Base-by-base conservation (phyloP, 2,797 vertebrate genomes). In the Acanthornis magna region DNA sequence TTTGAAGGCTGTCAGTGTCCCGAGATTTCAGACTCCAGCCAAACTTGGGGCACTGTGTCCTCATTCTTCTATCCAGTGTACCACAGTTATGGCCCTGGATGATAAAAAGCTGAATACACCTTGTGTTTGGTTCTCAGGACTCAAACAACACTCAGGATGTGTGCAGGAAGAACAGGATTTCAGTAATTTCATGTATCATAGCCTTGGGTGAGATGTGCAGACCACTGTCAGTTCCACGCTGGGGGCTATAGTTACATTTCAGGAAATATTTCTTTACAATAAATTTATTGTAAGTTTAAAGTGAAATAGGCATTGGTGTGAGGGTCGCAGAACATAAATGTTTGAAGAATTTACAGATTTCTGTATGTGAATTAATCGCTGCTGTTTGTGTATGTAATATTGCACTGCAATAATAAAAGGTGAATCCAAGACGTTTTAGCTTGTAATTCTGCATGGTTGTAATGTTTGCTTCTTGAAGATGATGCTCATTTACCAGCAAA, bases 381-480 rank as follows among this genome's bases (percentile, higher is more conserved):
- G 43, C 18, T 55, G 16, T 55, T 51, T 5, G 1, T 16, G 4
- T 81, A 2, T 54, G 45, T 80, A 40, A 47, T 20, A n/a, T 12
- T 74, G 63, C 74, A 63, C 61, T 83, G 89, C 82, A 74, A 4
- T 34, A 77, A 15, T 10, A 45, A 38, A 36, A 76, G 20, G 30
- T 72, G 77, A 76, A 93, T 71, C 53, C 27, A 23, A 27, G 68
- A 11, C 29, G 3, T 57, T 72, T 65, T 36, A 76, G 38, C 15
- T 12, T 60, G 85, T 36, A 53, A 30, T 76, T 83, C 36, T 86
- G 47, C 30, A n/a, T 5, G 74, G 25, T 30, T n/a, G 45, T 50
- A 50, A 75, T 29, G 3, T 68, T 93, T 85, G 13, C 74, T 82
- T 90, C 68, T 67, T 87, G 71, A 78, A 75, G 40, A n/a, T 57